A percentile compares a stretch with the other conserved stretches of the same genome.
phyloP scores from a whole-genome alignment of 2,797 vertebrate genomes.

The Saxicola maurus region DNA sequence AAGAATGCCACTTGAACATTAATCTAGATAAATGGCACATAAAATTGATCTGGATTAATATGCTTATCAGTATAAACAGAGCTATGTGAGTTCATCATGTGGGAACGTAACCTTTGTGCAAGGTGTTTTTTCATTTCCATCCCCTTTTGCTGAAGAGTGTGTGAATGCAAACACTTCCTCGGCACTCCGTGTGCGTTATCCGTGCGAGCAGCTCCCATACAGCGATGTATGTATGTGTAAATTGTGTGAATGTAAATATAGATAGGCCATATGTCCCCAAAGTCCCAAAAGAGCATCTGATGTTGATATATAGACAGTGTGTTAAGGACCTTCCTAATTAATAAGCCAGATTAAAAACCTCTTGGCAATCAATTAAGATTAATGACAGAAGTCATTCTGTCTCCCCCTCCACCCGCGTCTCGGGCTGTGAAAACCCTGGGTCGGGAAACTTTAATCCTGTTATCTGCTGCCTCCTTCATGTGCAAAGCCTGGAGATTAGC shows the following conservation, averaged over 20 bases:
- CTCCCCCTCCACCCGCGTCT: constrained; percentile 46
- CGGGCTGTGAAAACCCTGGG: constrained; percentile 64
- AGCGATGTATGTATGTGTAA: constrained; percentile 18
- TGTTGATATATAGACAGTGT: constrained; percentile 56
- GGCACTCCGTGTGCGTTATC: neutral
- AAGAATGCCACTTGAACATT: neutral
- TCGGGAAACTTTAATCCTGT: constrained; percentile 81
- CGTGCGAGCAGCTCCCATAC: neutral
- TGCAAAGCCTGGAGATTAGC: constrained; percentile 77
- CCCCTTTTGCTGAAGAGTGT: neutral
- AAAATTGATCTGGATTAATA: neutral
- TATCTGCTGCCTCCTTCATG: constrained; percentile 78
- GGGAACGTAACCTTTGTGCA: neutral
- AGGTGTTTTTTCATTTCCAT: neutral
- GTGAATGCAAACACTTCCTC: neutral
- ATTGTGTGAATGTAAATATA: constrained; percentile 53
- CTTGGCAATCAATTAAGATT: constrained; percentile 78
- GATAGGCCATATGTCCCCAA: constrained; percentile 53
- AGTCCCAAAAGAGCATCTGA: constrained; percentile 68
- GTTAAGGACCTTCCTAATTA: constrained; percentile 70
- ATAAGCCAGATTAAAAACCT: constrained; percentile 75
- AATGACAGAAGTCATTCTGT: constrained; percentile 70
- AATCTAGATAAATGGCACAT: neutral
- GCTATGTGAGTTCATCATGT: neutral
- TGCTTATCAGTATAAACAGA: neutral